Percentiles rank a stretch among this genome's conserved stretches.
These are phyloP conservation scores for Arenaria interpres DNA, from an alignment of 2,113 vertebrate species.

Conservation along the genomic window DNA sequence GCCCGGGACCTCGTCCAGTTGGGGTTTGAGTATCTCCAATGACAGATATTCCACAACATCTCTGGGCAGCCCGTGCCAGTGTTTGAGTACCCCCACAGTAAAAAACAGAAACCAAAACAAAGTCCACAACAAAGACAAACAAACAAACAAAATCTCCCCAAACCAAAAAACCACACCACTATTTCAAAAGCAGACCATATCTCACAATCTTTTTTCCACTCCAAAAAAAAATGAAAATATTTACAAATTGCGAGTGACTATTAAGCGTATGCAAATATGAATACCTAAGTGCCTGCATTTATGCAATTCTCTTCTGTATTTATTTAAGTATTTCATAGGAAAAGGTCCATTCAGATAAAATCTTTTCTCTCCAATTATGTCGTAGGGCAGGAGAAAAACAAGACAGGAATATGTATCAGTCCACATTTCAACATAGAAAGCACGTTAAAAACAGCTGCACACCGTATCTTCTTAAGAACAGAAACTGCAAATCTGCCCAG, in stretches of 20 bases:
- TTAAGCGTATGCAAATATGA: background rate
- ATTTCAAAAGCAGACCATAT: background rate
- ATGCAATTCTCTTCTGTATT: background rate
- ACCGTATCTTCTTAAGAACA: background rate
- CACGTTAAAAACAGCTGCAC: background rate
- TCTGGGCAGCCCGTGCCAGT: background rate
- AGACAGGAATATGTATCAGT: background rate
- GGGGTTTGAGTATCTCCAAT: background rate
- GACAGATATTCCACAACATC: background rate
- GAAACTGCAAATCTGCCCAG: background rate
- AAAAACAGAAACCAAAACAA: background rate
- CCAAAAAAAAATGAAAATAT: background rate
- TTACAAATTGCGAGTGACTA: background rate
- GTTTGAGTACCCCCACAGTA: background rate
- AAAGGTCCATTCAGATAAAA: background rate
- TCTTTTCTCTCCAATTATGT: background rate
- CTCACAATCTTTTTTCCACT: background rate
- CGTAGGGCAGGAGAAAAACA: background rate
- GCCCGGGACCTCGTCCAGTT: background rate
- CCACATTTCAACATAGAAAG: background rate
- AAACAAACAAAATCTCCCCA: background rate
- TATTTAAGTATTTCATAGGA: conserved; percentile 15
- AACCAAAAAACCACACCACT: background rate
- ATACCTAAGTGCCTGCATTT: background rate
- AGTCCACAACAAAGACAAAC: background rate